A percentile compares a stretch with the other conserved stretches of the same genome.
Evolutionary conservation across 2,797 vertebrate species (phyloP).

Genomic region (Novumbra hubbsi): DNA sequence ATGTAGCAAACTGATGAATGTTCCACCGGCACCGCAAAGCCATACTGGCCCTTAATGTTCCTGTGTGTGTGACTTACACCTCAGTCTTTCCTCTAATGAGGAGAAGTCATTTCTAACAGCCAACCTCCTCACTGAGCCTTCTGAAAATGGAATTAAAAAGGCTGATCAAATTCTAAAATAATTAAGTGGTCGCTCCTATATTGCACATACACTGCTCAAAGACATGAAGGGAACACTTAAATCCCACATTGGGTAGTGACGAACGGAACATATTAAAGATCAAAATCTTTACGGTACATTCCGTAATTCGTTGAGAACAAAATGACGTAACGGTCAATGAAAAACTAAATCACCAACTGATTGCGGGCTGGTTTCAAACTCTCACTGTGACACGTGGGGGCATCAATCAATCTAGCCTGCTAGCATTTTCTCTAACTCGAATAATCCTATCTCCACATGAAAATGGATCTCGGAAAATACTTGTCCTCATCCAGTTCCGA

Average conservation of each 20-base stretch:
- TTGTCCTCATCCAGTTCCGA: slow-evolving; percentile 33
- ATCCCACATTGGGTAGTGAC: no score
- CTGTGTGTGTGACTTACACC: slow-evolving; percentile 40
- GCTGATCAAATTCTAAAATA: background rate
- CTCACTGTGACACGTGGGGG: slow-evolving; percentile 41
- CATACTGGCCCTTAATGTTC: slow-evolving; percentile 40
- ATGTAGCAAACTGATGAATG: slow-evolving; percentile 64
- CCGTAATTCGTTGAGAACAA: no score
- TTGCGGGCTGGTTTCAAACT: no score
- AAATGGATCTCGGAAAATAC: slow-evolving; percentile 18
- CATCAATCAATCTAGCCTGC: slow-evolving; percentile 45
- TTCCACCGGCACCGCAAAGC: slow-evolving; percentile 73
- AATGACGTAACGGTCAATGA: no score
- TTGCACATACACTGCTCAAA: no score
- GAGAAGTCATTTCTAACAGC: slow-evolving; percentile 48
- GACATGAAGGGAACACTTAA: no score
- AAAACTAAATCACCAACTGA: no score
- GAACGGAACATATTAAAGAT: no score
- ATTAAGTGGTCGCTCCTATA: slow-evolving; percentile 5
- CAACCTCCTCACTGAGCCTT: slow-evolving; percentile 47
- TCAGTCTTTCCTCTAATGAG: slow-evolving; percentile 67
- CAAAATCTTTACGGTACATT: no score
- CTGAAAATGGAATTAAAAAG: slow-evolving; percentile 56
- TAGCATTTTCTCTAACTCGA: background rate
- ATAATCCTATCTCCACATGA: slow-evolving; percentile 44